Base-by-base conservation (phyloP, 2,113 vertebrate species). In the Pipa parva region DNA sequence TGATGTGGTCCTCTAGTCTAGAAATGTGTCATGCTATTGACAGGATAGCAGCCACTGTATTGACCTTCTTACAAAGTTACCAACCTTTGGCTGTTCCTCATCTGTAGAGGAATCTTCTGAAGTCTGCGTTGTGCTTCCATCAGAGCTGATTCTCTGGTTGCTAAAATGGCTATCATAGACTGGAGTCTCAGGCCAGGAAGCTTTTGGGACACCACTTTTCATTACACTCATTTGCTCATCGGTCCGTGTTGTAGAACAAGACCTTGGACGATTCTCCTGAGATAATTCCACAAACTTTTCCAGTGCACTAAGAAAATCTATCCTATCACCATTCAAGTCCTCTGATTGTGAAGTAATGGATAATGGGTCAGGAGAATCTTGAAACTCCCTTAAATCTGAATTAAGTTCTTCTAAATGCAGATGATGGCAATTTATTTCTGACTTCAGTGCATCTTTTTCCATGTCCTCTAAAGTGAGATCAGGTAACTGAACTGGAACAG, bases 281-380 rank as follows among this genome's bases (percentile, higher is more conserved):
- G 92, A 91, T 65, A 97, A 82, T 51, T 92, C 93, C 75, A 92
- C 88, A 1, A 98, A 98, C 74, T 95, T 98, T 60, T 93, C 95
- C 39, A 93, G 83, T 72, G 95, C 94, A 0, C 92, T 97, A 78
- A 94, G 90, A 83, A 99, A 98, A 79, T 97, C 86, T 17, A 97
- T 97, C 76, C 93, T 90, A 77, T 98, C 94, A 0, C 84, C 69
- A 68, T 91, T 92, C 73, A 91, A 88, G 67, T 78, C 86, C 7
- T 78, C 54, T 0, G 79, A 51, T 57, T 85, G 82, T 25, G 83
- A 59, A 61, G 77, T 77, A 0, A 52, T 59, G 11, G 83, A 88
- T 33, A 79, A 78, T 1, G 76, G 82, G 59, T 85, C 84, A 52
- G 84, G 85, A n/a, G 86, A 87, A 0, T 80, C 78, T 15, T 82